Evolutionary conservation across 2,113 vertebrate species (phyloP).

Genomic region (Tangachromis dhanisi): DNA sequence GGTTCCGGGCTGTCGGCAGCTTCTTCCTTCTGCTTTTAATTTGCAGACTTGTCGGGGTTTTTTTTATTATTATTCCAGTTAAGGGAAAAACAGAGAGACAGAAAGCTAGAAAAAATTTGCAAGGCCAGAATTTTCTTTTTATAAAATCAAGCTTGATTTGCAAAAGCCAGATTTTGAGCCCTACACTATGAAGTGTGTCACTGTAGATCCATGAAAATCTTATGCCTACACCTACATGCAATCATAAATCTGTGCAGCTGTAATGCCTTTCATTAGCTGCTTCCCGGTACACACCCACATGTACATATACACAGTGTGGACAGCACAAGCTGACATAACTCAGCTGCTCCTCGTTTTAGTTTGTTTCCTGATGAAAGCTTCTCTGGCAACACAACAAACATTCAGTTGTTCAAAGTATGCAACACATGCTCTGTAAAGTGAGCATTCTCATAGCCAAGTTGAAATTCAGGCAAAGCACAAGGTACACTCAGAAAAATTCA

Average conservation of each 20-base stretch:
- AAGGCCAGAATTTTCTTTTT: neutral
- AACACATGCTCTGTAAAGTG: neutral
- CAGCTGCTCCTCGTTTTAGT: neutral
- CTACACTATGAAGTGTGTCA: neutral
- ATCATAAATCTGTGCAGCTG: neutral
- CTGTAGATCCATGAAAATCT: neutral
- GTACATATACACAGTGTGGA: neutral
- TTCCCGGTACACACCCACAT: neutral
- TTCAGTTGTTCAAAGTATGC: neutral
- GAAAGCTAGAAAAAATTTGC: neutral
- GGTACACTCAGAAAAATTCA: neutral
- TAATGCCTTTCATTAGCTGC: neutral
- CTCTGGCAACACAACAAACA: neutral
- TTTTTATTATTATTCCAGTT: neutral
- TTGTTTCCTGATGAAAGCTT: neutral
- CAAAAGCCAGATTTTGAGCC: neutral
- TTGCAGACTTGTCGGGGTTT: neutral
- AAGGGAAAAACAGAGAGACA: neutral
- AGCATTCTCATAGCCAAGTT: neutral
- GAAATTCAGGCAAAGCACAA: neutral
- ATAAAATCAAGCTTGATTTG: neutral
- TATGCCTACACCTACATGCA: neutral
- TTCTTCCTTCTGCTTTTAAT: neutral
- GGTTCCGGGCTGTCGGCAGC: neutral
- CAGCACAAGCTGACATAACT: neutral